These are phyloP conservation scores for Oxyura jamaicensis DNA, from an alignment of 2,113 vertebrate genomes.

Conservation along the genomic window DNA sequence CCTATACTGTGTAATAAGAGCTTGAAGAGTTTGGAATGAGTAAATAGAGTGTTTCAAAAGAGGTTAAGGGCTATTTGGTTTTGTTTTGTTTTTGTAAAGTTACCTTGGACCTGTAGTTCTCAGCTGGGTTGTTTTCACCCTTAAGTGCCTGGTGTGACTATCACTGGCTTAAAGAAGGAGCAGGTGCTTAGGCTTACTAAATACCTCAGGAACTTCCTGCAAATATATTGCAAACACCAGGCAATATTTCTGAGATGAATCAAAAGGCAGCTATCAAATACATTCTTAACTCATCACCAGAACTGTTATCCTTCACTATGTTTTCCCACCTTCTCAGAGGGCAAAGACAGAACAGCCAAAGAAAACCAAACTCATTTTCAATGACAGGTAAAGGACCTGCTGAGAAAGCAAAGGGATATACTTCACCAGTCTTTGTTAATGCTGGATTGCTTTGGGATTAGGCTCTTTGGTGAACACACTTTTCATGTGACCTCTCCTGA, in stretches of 20 bases:
- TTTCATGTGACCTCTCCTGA: background rate
- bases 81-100: background rate
- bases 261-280: background rate
- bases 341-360: background rate
- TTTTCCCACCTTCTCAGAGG: background rate
- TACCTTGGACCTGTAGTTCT: background rate
- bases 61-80: background rate
- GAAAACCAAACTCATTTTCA: background rate
- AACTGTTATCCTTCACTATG: fast-evolving
- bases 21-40: background rate
- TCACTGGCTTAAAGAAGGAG: background rate
- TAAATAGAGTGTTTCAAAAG: background rate
- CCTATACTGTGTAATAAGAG: background rate
- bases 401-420: background rate
- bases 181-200: background rate
- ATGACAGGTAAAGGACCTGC: fast-evolving
- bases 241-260: background rate
- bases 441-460: background rate
- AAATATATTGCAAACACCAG: background rate
- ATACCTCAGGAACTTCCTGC: background rate
- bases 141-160: background rate
- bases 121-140: background rate
- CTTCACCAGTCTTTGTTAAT: background rate
- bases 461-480: background rate
- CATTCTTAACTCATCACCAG: background rate